Evolutionary conservation across 2,797 vertebrate species (phyloP).

Genomic region (Hypotaenidia philippensis): DNA sequence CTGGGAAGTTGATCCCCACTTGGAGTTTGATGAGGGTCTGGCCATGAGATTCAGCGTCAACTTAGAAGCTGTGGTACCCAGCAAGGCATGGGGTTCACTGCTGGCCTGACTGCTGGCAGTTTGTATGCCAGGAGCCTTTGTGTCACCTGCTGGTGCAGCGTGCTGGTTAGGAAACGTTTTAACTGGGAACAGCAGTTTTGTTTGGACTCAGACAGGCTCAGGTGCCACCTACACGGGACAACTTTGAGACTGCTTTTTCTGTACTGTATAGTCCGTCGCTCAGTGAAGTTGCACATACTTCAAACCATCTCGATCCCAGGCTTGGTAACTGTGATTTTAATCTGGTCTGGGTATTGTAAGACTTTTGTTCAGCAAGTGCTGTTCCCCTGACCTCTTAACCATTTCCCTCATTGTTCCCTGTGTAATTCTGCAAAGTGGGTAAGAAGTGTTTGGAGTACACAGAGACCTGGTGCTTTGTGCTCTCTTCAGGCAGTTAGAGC

Average conservation of each 20-base stretch:
- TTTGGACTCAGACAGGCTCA: not conserved
- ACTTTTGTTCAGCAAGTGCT: not conserved
- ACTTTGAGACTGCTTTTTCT: not conserved
- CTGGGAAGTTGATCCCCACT: not conserved
- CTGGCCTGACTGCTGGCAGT: accelerated
- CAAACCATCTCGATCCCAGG: not conserved
- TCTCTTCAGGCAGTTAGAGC: not conserved
- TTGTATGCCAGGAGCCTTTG: not conserved
- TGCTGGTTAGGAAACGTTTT: accelerated
- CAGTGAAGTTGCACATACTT: accelerated
- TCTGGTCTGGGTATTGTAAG: not conserved
- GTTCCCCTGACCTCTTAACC: not conserved
- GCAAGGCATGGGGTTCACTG: accelerated
- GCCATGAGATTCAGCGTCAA: accelerated
- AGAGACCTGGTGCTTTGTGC: not conserved
- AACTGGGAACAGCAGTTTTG: not conserved
- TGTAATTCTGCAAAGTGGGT: not conserved
- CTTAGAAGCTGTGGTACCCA: not conserved
- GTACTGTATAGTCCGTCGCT: accelerated
- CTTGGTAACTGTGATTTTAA: not conserved
- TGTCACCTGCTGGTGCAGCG: not conserved
- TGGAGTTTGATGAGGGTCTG: not conserved
- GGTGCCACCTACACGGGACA: not conserved
- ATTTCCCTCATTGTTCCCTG: not conserved
- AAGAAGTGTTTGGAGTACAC: not conserved